Conservation (phyloP, 2,113 vertebrate genomes). For the Onychostruthus taczanowskii region DNA sequence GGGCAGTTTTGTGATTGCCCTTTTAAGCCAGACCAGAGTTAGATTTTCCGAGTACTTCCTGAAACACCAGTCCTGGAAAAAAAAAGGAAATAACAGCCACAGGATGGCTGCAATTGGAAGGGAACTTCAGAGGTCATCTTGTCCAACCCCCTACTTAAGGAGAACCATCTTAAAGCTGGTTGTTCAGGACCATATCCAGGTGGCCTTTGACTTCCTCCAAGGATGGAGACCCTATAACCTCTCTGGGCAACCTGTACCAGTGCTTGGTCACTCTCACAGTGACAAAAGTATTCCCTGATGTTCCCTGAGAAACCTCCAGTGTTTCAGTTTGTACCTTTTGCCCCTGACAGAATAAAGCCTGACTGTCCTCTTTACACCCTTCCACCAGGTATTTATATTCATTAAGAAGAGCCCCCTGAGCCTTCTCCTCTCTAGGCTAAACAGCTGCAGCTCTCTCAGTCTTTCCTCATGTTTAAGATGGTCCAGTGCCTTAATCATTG, state of each 20-base stretch:
- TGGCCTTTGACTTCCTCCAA: background rate
- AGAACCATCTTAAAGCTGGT: background rate
- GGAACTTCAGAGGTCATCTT: background rate
- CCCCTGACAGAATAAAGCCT: background rate
- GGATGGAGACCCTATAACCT: background rate
- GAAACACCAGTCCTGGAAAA: background rate
- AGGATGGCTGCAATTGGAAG: background rate
- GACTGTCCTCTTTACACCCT: rapidly evolving
- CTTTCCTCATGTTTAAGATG: background rate
- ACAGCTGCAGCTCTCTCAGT: background rate
- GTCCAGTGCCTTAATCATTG: background rate
- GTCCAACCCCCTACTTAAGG: background rate
- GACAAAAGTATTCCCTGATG: background rate
- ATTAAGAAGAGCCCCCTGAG: background rate
- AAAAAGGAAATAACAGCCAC: background rate
- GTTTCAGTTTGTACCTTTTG: background rate
- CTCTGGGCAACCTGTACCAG: background rate
- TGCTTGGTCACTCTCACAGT: background rate
- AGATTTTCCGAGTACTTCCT: background rate
- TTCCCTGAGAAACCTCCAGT: background rate
- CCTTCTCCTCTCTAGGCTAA: background rate
- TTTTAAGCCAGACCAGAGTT: background rate
- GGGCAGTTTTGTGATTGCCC: rapidly evolving
- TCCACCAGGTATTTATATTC: background rate
- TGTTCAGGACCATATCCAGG: background rate